Conservation (phyloP, 2,888 invertebrate species). For the Cheilosia soror region DNA sequence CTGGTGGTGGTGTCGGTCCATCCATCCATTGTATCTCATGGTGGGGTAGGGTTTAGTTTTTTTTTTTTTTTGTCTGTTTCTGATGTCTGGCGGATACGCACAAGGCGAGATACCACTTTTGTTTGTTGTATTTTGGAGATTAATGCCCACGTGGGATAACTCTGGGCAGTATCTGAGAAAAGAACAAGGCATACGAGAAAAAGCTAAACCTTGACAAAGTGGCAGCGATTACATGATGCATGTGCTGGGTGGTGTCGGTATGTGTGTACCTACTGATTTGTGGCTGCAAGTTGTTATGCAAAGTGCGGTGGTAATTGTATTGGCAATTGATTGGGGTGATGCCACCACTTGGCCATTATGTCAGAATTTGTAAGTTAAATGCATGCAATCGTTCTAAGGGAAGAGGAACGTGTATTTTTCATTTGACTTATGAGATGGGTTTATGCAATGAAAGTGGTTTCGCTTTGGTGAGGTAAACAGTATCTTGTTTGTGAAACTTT, state of each 20-base stretch:
- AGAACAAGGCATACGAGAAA: slow-evolving; percentile 23
- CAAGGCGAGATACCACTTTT: slow-evolving; percentile 54
- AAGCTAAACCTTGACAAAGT: slow-evolving; percentile 54
- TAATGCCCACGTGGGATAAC: slow-evolving; percentile 62
- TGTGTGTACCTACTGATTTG: not conserved
- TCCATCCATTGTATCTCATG: slow-evolving; percentile 4
- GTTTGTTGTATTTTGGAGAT: slow-evolving; percentile 32
- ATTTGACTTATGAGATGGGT: not conserved
- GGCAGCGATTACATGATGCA: slow-evolving; percentile 7
- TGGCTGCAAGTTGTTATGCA: not conserved
- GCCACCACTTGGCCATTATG: slow-evolving; percentile 27
- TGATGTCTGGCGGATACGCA: slow-evolving; percentile 61
- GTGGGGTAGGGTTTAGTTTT: slow-evolving; percentile 31
- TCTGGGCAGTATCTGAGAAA: slow-evolving; percentile 18
- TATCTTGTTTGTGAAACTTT: slow-evolving; percentile 3
- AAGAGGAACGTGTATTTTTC: slow-evolving; percentile 4
- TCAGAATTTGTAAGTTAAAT: slow-evolving; percentile 20
- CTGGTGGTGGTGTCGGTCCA: slow-evolving; percentile 5
- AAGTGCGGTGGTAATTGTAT: slow-evolving; percentile 44
- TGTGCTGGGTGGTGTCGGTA: too few relatives aligned
- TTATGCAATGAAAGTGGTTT: slow-evolving; percentile 9
- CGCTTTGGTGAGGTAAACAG: not conserved
- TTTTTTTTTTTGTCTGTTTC: too few relatives aligned
- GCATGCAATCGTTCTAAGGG: slow-evolving; percentile 9
- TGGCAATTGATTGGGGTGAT: slow-evolving; percentile 36